Evolutionary conservation across 2,113 vertebrate species (phyloP), one percentile per base, ranked within the genome.

Genomic region (Acrocephalus arundinaceus): DNA sequence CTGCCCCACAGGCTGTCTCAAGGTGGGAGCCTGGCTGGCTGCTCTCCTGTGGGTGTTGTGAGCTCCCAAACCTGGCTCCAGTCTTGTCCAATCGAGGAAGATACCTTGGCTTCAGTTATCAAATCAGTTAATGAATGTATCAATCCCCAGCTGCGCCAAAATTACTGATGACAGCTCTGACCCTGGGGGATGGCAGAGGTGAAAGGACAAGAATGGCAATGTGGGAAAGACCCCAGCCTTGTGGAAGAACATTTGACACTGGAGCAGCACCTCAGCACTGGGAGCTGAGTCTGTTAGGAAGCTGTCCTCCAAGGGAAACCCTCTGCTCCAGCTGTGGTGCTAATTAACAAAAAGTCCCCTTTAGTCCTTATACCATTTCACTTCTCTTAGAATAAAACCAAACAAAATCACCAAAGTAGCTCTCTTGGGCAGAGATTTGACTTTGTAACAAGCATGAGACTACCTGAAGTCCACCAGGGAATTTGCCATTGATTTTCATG

Each of bases 401-500:
- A 67, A 28, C 18, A 55, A 83, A 91, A 77, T 55, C 51, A 77
- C 33, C 35, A 31, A 73, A 77, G 35, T 33, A 76, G 49, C 37
- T 93, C 80, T 72, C 59, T 58, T 1, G 8, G 39, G 59, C 62
- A 87, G 43, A 85, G 13, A 59, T 80, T 46, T 94, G 48, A 23
- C 59, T 89, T 85, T 48, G 45, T 67, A 80, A 73, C 17, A 39
- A 1, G 0, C 55, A 10, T 19, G 45, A 89, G 37, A 43, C 28
- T 89, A 33, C 31, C 22, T 9, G 1, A 92, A 76, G 35, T 51
- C 51, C 67, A 74, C 19, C 22, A 59, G 67, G 75, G 67, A 81
- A 59, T 95, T 84, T 58, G 22, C 37, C 91, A 46, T 58, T 90
- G 74, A 77, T 91, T 94, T 87, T 76, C 59, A 39, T 63, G 37